Percentiles rank a stretch among this genome's conserved stretches.
phyloP scores from a whole-genome alignment of 2,888 invertebrate genomes.

The Mythimna loreyi region DNA sequence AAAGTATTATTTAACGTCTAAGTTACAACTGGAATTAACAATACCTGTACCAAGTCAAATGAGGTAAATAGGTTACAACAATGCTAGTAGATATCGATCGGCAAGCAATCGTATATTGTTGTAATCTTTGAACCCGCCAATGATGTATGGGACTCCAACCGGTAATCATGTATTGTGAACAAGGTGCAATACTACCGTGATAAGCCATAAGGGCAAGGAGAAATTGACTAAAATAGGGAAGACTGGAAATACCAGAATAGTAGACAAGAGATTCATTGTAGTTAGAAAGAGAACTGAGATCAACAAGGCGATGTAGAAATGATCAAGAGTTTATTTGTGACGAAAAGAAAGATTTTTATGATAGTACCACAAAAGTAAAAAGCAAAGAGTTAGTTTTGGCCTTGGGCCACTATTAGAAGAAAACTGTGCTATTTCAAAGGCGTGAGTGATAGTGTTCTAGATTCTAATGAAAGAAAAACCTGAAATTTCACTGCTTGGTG shows the following conservation, averaged over 20 bases:
- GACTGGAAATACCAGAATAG: not conserved
- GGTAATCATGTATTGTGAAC: constrained; percentile 36
- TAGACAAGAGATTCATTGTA: not conserved
- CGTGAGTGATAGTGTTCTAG: constrained; percentile 25
- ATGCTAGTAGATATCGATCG: constrained; percentile 47
- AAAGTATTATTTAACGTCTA: constrained; percentile 27
- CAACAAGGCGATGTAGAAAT: not conserved
- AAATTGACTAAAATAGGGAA: not conserved
- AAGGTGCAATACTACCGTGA: constrained; percentile 7
- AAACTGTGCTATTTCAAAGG: constrained; percentile 19
- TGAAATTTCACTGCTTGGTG: constrained; percentile 20
- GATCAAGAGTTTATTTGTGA: not conserved
- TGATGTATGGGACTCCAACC: constrained; percentile 31
- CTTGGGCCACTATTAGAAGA: constrained; percentile 8
- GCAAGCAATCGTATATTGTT: constrained; percentile 36
- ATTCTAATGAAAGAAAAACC: constrained; percentile 14
- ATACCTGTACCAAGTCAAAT: constrained; percentile 38
- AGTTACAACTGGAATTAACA: constrained; percentile 39
- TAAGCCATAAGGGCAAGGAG: constrained; percentile 20
- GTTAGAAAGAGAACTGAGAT: not conserved
- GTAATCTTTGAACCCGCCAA: constrained; percentile 52
- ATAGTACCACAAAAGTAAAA: constrained; percentile 7
- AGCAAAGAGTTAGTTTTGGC: not conserved
- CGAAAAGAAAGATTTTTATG: constrained; percentile 3
- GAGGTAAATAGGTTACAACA: constrained; percentile 55